Percentiles rank a stretch among this genome's conserved stretches.
phyloP scores from a whole-genome alignment of 2,888 invertebrate species.

The Amphimallon solstitiale region DNA sequence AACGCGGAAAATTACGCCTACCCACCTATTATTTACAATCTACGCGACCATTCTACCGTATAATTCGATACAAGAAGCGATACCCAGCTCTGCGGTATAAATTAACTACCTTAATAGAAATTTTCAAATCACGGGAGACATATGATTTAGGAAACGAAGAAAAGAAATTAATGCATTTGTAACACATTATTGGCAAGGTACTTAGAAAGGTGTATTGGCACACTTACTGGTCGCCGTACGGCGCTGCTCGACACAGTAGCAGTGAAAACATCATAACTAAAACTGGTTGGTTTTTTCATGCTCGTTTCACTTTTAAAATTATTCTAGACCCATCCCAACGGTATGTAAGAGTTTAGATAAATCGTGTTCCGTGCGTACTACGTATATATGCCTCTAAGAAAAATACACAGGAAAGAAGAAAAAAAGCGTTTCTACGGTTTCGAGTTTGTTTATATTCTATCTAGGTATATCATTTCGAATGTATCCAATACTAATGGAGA shows the following conservation, averaged over 20 bases:
- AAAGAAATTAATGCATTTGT: constrained; percentile 37
- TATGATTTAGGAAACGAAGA: constrained; percentile 25
- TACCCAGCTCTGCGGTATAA: no score
- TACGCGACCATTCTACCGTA: constrained; percentile 6
- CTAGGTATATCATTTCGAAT: no score
- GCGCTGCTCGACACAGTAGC: constrained; percentile 13
- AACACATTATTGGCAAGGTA: constrained; percentile 28
- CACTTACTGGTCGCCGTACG: constrained; percentile 20
- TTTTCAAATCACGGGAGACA: constrained; percentile 11
- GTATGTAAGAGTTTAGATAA: constrained; percentile 29
- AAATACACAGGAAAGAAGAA: not conserved
- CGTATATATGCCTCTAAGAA: no score
- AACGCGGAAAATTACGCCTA: no score
- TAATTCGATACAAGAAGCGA: not conserved
- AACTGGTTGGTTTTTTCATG: constrained; percentile 31
- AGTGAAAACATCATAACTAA: constrained; percentile 35
- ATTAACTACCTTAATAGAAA: constrained; percentile 9
- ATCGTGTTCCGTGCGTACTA: no score
- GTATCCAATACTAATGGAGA: no score
- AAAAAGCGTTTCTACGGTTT: not conserved
- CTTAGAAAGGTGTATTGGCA: constrained; percentile 39
- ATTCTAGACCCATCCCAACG: constrained; percentile 39
- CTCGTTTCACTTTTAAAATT: constrained; percentile 47
- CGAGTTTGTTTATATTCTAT: no score
- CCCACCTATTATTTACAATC: not conserved